Base-by-base conservation (phyloP, 2,113 vertebrate species). In the Percopsis transmontana region DNA sequence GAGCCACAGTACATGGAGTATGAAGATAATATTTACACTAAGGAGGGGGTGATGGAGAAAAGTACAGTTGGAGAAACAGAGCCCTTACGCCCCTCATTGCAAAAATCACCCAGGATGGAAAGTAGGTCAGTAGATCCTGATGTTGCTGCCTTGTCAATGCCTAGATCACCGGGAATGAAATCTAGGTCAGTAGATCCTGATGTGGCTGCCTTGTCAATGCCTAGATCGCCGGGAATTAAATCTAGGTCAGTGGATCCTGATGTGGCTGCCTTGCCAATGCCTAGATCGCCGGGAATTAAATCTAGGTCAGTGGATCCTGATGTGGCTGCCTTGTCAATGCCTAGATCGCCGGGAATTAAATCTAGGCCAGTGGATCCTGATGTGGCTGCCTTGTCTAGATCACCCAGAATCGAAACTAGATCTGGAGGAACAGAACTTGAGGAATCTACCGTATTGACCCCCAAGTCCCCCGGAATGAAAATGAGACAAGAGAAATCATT, bases 401-500 rank as follows among this genome's bases (percentile, higher is more conserved):
- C 48, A 52, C 15, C 55, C n/a, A 68, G 23, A 68, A 18, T 18
- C n/a, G 13, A 72, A 68, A 58, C 3, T 27, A 81, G 60, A 66
- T 42, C 63, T 13, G 5, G 19, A 53, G 60, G 45, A 10, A 3
- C 55, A n/a, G 73, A 67, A 42, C 18, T 15, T 13, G 65, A 72
- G 21, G 65, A 62, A 20, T 69, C 45, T 16, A n/a, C 45, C 45
- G 3, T n/a, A 14, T 5, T 18, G 2, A 20, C 14, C n/a, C 57
- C 24, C 1, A 61, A 27, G 11, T 61, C 55, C 3, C 59, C 76
- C 5, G 52, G 33, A 74, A 19, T 70, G 38, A 78, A 68, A 54
- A n/a, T 18, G 51, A 71, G 59, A 84, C 14, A 13, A 18, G 74
- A 81, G 42, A 83, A 82, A 68, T 80, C 74, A 77, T 68, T 85